phyloP scores from a whole-genome alignment of 2,888 invertebrate species.

The Troilus luridus region DNA sequence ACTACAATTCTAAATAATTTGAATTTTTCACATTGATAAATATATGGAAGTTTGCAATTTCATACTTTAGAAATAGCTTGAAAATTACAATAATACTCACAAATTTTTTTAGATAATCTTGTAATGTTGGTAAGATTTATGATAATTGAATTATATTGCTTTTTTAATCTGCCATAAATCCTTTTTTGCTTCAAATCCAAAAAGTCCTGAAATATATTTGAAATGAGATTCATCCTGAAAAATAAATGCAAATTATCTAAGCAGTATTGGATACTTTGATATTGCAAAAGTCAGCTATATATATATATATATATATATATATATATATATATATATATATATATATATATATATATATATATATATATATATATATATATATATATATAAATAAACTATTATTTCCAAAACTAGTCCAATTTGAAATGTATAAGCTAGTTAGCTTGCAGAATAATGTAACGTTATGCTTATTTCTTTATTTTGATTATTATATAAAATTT shows the following conservation, averaged over 20 bases:
- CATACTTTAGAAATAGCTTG: background rate
- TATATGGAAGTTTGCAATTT: background rate
- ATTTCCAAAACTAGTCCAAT: background rate
- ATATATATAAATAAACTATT: background rate
- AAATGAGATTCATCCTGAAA: background rate
- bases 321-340: background rate
- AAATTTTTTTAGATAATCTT: background rate
- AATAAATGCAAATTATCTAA: background rate
- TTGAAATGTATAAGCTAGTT: background rate
- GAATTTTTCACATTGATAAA: background rate
- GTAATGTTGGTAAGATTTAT: background rate
- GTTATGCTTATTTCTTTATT: background rate
- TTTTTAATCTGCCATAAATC: background rate
- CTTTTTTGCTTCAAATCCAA: background rate
- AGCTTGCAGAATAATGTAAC: background rate
- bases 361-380: background rate
- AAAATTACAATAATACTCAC: background rate
- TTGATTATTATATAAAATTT: background rate
- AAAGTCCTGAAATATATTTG: background rate
- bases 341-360: background rate
- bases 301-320: background rate
- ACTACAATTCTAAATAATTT: background rate
- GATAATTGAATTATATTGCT: background rate
- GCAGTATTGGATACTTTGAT: background rate
- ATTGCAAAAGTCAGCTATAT: background rate